Evolutionary conservation across 2,113 vertebrate genomes (phyloP).

Genomic region (Campylorhamphus procurvoides): DNA sequence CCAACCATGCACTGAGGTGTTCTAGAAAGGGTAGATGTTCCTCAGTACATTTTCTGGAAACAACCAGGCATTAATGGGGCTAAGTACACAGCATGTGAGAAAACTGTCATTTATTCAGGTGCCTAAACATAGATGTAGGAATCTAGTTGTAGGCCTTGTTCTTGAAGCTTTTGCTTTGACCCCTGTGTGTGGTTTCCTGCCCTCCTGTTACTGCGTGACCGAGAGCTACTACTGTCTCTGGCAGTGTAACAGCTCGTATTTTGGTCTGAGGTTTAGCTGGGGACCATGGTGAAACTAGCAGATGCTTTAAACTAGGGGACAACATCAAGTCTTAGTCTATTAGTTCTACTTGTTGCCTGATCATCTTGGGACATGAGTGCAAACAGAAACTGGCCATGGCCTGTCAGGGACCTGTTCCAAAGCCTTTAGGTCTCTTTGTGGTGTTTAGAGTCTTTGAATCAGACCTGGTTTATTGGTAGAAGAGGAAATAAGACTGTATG

Average conservation of each 20-base stretch:
- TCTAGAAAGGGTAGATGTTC: neutral
- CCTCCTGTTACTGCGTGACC: neutral
- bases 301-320: neutral
- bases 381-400: neutral
- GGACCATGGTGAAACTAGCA: neutral
- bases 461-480: neutral
- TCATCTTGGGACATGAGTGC: neutral
- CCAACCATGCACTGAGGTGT: rapidly evolving
- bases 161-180: neutral
- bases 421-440: neutral
- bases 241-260: neutral
- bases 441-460: neutral
- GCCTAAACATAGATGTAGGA: neutral
- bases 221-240: neutral
- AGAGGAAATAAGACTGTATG: neutral
- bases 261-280: neutral
- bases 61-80: neutral
- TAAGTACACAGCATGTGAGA: neutral
- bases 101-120: neutral
- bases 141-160: neutral
- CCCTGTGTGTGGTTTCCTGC: neutral
- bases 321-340: neutral
- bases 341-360: neutral
- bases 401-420: neutral
- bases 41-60: neutral